phyloP scores from a whole-genome alignment of 2,113 vertebrate genomes.

The Microtus montanus region DNA sequence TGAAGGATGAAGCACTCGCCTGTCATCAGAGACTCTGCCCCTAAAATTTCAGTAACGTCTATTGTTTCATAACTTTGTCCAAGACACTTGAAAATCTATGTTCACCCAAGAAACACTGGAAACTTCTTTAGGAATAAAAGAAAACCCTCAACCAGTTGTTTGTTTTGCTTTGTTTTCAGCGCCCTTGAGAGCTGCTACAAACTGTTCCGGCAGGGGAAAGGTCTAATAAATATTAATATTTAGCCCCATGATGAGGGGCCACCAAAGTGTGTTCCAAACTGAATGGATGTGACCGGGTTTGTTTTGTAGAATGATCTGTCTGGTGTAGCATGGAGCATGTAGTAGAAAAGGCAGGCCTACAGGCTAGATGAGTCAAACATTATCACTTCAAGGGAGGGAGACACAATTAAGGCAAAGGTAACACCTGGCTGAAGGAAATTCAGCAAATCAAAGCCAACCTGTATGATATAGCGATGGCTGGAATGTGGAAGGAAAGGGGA shows the following conservation, averaged over 20 bases:
- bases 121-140: conserved; percentile 19
- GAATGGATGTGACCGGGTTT: not conserved
- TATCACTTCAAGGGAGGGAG: not conserved
- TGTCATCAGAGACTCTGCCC: not conserved
- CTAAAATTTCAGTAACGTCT: not conserved
- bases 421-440: not conserved
- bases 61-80: not conserved
- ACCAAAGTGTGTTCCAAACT: not conserved
- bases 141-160: not conserved
- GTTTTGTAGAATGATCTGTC: not conserved
- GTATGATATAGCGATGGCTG: not conserved
- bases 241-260: too few species aligned
- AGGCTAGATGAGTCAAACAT: not conserved
- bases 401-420: not conserved
- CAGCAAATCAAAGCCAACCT: not conserved
- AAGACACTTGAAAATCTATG: not conserved
- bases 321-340: not conserved
- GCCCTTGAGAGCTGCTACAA: not conserved
- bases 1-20: not conserved
- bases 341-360: not conserved
- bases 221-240: not conserved
- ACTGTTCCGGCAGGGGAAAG: not conserved
- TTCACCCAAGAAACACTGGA: not conserved
- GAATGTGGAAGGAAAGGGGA: not conserved
- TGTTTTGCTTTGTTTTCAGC: not conserved